Percentiles rank a stretch among this genome's conserved stretches.
These are phyloP conservation scores for Gambelia wislizenii DNA, from an alignment of 2,797 vertebrate genomes.

Conservation along the genomic window DNA sequence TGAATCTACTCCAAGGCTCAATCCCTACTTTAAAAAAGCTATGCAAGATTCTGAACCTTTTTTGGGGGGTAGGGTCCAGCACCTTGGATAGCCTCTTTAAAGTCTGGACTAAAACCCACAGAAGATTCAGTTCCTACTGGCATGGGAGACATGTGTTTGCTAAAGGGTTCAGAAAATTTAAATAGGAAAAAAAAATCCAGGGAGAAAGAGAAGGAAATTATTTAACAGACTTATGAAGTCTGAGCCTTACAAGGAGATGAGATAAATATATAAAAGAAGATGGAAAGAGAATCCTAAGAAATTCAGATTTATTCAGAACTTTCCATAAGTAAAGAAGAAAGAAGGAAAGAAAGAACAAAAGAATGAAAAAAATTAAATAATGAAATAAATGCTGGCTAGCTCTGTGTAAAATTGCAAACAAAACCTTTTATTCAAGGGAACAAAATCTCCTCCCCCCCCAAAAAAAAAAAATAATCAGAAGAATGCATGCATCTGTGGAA, in stretches of 20 bases:
- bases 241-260: background rate
- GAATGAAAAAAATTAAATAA: background rate
- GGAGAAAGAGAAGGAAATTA: background rate
- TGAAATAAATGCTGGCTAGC: too few species aligned
- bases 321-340: background rate
- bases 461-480: background rate
- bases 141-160: too few species aligned
- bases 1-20: too few species aligned
- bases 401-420: too few species aligned
- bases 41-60: too few species aligned
- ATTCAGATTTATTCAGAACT: background rate
- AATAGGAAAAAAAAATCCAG: background rate
- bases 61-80: too few species aligned
- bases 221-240: background rate
- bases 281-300: background rate
- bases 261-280: background rate
- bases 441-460: too few species aligned
- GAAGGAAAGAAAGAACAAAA: background rate
- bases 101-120: too few species aligned
- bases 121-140: too few species aligned
- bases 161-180: background rate
- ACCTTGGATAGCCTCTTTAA: too few species aligned
- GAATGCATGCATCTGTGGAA: background rate
- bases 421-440: background rate
- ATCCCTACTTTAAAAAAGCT: too few species aligned